Conservation (phyloP, 1,140 invertebrate genomes). For the Calliopsis andreniformis region DNA sequence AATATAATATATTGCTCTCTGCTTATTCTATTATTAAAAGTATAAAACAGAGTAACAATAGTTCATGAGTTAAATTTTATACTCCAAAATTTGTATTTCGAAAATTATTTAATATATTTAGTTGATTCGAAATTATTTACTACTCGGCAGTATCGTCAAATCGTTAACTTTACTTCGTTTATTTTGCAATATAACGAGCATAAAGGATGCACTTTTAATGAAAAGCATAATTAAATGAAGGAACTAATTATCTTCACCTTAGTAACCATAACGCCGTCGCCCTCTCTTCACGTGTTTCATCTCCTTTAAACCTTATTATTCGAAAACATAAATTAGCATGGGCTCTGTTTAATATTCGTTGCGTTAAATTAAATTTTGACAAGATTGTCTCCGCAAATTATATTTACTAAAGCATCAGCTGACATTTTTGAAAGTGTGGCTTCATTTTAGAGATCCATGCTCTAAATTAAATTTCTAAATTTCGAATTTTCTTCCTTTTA, state of each 20-base stretch:
- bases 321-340: conserved; percentile 11
- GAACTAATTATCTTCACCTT: conserved; percentile 17
- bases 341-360: neutral
- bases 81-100: too few relatives aligned
- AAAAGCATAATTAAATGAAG: conserved; percentile 23
- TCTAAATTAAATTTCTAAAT: too few relatives aligned
- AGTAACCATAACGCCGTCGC: conserved; percentile 18
- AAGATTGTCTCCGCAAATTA: neutral
- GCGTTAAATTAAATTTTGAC: neutral
- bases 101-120: too few relatives aligned
- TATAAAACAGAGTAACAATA: too few relatives aligned
- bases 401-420: neutral
- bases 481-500: too few relatives aligned
- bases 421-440: too few relatives aligned
- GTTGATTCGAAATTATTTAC: neutral
- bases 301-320: conserved; percentile 7
- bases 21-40: too few relatives aligned
- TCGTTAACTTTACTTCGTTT: neutral
- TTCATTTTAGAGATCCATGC: too few relatives aligned
- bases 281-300: conserved; percentile 3
- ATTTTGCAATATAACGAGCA: conserved; percentile 2
- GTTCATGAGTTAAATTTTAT: too few relatives aligned
- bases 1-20: too few relatives aligned
- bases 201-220: conserved; percentile 5
- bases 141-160: neutral